phyloP scores from a whole-genome alignment of 2,113 vertebrate genomes.

The Steatornis caripensis region DNA sequence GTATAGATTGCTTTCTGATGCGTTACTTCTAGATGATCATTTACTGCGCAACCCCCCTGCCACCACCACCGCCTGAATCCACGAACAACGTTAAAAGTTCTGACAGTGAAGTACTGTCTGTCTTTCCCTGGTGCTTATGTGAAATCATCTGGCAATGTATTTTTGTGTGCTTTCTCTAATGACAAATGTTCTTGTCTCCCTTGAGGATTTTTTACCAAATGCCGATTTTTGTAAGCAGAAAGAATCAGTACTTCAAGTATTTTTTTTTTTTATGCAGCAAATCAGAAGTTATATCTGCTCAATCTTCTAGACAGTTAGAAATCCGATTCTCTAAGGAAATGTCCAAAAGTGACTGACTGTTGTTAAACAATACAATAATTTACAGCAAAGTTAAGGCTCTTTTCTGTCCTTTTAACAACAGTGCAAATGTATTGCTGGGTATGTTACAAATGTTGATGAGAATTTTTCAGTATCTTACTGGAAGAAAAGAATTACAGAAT shows the following conservation, averaged over 20 bases:
- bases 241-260: constrained; percentile 11
- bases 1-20: neutral
- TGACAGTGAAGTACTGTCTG: constrained; percentile 76
- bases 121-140: constrained; percentile 67
- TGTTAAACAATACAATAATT: neutral
- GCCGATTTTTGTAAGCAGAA: constrained; percentile 67
- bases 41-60: too few species aligned
- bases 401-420: neutral
- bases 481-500: neutral
- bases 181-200: constrained; percentile 75
- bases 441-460: neutral
- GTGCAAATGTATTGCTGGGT: neutral
- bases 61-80: too few species aligned
- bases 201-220: constrained; percentile 61
- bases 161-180: constrained; percentile 68
- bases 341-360: neutral
- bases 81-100: constrained; percentile 54
- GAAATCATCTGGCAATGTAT: constrained; percentile 79
- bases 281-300: neutral
- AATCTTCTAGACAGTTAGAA: neutral
- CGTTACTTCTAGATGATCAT: constrained; percentile 34
- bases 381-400: neutral
- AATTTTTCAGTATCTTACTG: neutral
- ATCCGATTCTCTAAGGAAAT: neutral
- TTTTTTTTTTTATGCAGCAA: neutral